Conservation (phyloP, 2,888 invertebrate species). For the Spisula subtruncata region DNA sequence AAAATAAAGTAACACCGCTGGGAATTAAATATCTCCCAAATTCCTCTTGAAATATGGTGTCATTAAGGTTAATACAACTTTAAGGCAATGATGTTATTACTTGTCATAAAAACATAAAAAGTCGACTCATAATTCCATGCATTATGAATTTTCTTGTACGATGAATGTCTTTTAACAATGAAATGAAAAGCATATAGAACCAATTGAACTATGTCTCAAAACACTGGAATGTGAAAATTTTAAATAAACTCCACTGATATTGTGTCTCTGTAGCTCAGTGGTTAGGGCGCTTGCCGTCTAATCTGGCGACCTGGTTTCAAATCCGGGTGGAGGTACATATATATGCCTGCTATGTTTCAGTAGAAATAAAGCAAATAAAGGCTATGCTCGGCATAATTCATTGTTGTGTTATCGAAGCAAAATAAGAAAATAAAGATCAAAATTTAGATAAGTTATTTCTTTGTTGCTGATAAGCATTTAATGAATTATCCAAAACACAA, state of each 20-base stretch:
- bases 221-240: background rate
- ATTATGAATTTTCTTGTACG: background rate
- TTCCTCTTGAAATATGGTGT: background rate
- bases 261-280: too few relatives aligned
- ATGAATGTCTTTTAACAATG: background rate
- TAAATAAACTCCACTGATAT: background rate
- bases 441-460: background rate
- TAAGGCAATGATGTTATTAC: conserved; percentile 2
- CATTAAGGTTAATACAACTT: background rate
- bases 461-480: too few relatives aligned
- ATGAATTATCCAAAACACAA: too few relatives aligned
- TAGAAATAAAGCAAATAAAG: too few relatives aligned
- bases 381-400: too few relatives aligned
- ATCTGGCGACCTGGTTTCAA: too few relatives aligned
- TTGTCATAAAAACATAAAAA: background rate
- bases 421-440: background rate
- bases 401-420: background rate
- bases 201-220: background rate
- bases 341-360: too few relatives aligned
- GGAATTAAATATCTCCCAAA: background rate
- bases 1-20: background rate
- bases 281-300: too few relatives aligned
- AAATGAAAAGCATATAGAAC: background rate
- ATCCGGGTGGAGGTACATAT: too few relatives aligned
- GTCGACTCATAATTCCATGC: background rate